phyloP scores from a whole-genome alignment of 1,140 invertebrate genomes.

The Aphelenchoides fujianensis region DNA sequence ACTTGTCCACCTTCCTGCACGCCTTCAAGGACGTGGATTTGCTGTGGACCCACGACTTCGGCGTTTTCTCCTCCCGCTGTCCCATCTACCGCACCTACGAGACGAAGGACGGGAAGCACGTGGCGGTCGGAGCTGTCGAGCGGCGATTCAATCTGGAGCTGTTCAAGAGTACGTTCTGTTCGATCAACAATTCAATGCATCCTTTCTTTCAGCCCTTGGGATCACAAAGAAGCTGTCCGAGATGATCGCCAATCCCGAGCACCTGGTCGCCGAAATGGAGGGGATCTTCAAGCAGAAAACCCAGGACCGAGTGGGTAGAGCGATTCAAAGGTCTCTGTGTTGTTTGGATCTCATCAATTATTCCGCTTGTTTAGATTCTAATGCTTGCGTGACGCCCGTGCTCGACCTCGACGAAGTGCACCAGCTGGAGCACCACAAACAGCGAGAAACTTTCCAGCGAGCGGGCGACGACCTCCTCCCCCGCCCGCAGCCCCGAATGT shows the following conservation, averaged over 20 bases:
- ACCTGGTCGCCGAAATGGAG: conserved; percentile 69
- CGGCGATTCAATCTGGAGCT: conserved; percentile 81
- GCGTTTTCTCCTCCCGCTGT: conserved; percentile 75
- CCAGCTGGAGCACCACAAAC: too few species aligned
- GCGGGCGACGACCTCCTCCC: too few species aligned
- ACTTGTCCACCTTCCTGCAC: conserved; percentile 73
- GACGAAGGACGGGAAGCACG: conserved; percentile 82
- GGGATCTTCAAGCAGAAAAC: conserved; percentile 78
- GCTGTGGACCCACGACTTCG: conserved; percentile 71
- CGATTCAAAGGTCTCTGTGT: conserved; percentile 73
- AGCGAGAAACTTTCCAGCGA: too few species aligned
- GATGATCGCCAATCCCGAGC: conserved; percentile 68
- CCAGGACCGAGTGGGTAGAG: conserved; percentile 79
- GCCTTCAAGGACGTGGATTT: conserved; percentile 67
- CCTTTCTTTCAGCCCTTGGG: conserved; percentile 17
- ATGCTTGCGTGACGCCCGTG: conserved; percentile 93
- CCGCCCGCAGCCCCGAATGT: too few species aligned
- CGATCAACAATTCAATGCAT: neutral
- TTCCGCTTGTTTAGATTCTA: conserved; percentile 65
- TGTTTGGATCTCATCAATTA: too few species aligned
- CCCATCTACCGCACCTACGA: conserved; percentile 87
- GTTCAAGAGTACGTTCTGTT: conserved; percentile 67
- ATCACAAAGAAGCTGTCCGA: conserved; percentile 19
- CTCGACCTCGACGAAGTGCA: conserved; percentile 75
- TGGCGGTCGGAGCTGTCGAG: conserved; percentile 91